Evolutionary conservation across 2,888 invertebrate genomes (phyloP), one percentile per base, ranked within the genome.

Genomic region (Andrena fulva): DNA sequence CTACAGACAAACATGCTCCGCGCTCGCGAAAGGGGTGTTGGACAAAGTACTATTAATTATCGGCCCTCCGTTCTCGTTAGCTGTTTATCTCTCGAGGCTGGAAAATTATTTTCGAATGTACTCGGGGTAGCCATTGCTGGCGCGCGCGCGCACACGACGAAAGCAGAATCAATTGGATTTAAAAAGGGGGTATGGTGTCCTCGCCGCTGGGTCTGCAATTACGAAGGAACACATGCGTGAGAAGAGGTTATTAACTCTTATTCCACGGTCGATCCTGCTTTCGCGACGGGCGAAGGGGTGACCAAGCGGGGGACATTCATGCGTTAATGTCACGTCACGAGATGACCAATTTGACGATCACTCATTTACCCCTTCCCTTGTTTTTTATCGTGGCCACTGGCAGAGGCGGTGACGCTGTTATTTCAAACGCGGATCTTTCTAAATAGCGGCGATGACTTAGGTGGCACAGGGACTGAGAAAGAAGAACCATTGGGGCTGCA

Each of bases 311-410:
- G 81, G 64, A 86, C 82, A 77, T 78, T 84, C 86, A 80, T 83
- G 84, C 70, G 62, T 85, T 76, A 85, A 90, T 84, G 86, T 88
- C 79, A 77, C 83, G 87, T 90, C 86, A 82, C 83, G 78, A 90
- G 85, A 90, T 90, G 89, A 86, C 84, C 68, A 77, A 64, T 33
- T 73, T 72, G 80, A 79, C 85, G 79, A 89, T 87, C 87, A 88
- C 84, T 89, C 87, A 88, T 87, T 88, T 85, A 79, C 69, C 81
- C 79, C 70, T 77, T 63, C 56, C 66, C 59, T 56, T 70, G 64
- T 64, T 74, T 54, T 63, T 63, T n/a, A n/a, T 73, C 60, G 54
- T 8, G 64, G 67, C 31, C 12, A 8, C 33, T 69, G 62, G 27
- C 60, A 50, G 8, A 29, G 33, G 27, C 31, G 16, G 27, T 3